Evolutionary conservation across 1,140 invertebrate genomes (phyloP), one percentile per base, ranked within the genome.

Genomic region (Achatina immaculata): DNA sequence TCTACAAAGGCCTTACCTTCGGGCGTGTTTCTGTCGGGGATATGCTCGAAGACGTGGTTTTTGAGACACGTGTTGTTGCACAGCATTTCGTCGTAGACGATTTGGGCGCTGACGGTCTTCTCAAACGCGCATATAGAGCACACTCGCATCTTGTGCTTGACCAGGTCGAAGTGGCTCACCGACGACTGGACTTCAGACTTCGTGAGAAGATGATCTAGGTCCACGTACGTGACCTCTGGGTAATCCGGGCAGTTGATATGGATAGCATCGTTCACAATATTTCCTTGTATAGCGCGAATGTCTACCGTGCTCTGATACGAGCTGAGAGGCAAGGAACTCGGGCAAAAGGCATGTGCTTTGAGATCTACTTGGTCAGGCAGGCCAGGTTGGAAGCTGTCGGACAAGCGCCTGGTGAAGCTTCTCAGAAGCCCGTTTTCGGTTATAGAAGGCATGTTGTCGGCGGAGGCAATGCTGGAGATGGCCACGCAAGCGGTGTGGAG

Each of bases 81-180:
- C 14, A 75, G 68, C 80, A 83, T 81, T 24, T 71, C 62, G 40
- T 83, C 83, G n/a, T 58, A 34, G 36, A 65, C 34, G 11, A 83
- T 68, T 72, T 76, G 43, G 19, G 74, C 80, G 65, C 72, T 75
- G 31, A 83, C 55, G 1, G 72, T 40, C 68, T 79, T 83, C 58
- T 83, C 80, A 45, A 82, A 83, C 16, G 83, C 80, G 73, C 83
- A 83, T 40, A 82, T 81, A 19, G 83, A 81, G 51, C 83, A 83
- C 28, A 83, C 78, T 16, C 66, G 11, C 62, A 83, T 55, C 19
- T 80, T 80, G 45, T 83, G 80, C 73, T 76, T 81, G 65, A 83
- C 78, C 28, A 62, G 31, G 77, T 83, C 80, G 31, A 62, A 81
- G 76, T 55, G 51, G 62, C 51, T 58, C 3, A 38, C 31, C 7